These are phyloP conservation scores for Oreochromis niloticus DNA, from an alignment of 2,113 vertebrate species.

Conservation along the genomic window DNA sequence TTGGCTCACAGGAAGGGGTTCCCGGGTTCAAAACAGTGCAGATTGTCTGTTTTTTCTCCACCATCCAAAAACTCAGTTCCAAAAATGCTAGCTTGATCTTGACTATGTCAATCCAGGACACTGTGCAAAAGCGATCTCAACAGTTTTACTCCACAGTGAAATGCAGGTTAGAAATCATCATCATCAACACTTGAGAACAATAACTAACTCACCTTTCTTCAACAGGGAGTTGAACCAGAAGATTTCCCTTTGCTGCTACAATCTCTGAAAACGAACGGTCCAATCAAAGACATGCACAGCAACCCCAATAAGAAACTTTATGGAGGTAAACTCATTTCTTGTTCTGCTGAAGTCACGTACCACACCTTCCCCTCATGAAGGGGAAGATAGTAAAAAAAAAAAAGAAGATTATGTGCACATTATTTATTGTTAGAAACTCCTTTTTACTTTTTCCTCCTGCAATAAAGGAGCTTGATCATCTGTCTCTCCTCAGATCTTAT, in stretches of 20 bases:
- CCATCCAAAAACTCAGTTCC: not conserved
- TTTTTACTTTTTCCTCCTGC: not conserved
- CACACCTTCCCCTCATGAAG: not conserved
- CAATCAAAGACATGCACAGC: slow-evolving; percentile 69
- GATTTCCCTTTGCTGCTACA: slow-evolving; percentile 78
- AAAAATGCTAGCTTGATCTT: not conserved
- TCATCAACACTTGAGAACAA: not conserved
- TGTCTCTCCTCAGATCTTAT: slow-evolving; percentile 74
- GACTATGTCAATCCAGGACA: not conserved
- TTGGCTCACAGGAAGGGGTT: not conserved
- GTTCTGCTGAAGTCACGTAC: not conserved
- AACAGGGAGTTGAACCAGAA: slow-evolving; percentile 85
- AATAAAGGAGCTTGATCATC: not conserved
- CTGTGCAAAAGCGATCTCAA: not conserved
- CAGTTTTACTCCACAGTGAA: not conserved
- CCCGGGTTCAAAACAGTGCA: not conserved
- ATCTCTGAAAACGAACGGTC: slow-evolving; percentile 76
- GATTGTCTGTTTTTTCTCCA: not conserved
- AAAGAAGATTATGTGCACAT: not conserved
- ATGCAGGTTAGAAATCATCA: not conserved
- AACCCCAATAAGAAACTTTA: slow-evolving; percentile 78
- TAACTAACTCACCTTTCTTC: not conserved
- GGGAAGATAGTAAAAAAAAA: not conserved
- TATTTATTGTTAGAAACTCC: not conserved
- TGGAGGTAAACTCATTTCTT: slow-evolving; percentile 68